These are phyloP conservation scores for Macrotis lagotis DNA, from an alignment of 2,113 vertebrate species.

Conservation along the genomic window DNA sequence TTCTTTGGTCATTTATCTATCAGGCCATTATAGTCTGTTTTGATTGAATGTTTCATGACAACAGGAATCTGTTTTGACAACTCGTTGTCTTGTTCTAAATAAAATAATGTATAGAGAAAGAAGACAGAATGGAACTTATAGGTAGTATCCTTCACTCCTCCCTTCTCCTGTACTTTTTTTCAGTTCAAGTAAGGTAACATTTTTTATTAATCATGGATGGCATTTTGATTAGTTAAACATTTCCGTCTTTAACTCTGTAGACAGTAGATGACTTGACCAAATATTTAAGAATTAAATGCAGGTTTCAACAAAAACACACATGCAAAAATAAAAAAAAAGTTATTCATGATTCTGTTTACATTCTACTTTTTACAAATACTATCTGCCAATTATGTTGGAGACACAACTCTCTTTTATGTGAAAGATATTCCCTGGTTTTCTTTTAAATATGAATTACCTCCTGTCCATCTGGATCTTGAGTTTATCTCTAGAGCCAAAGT, in stretches of 20 bases:
- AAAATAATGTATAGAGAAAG: neutral
- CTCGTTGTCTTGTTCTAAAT: neutral
- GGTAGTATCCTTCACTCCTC: neutral
- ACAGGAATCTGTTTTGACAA: constrained; percentile 9
- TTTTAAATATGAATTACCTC: neutral
- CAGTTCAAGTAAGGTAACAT: constrained; percentile 2
- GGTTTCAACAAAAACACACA: neutral
- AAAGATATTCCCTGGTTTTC: neutral
- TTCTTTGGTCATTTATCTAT: neutral
- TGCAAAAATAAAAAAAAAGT: neutral
- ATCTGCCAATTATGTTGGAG: neutral
- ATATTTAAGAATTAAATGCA: constrained; percentile 5
- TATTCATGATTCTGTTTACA: neutral
- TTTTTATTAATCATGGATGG: constrained; percentile 5
- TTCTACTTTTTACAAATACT: neutral
- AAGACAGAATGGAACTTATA: neutral
- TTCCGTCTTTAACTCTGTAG: constrained; percentile 4
- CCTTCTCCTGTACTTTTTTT: neutral
- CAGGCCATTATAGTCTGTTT: neutral
- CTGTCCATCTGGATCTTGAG: neutral
- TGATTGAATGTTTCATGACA: neutral
- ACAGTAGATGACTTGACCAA: neutral
- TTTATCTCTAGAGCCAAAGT: neutral
- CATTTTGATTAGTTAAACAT: constrained; percentile 11
- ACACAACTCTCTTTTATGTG: neutral